Evolutionary conservation across 2,113 vertebrate genomes (phyloP), one percentile per base, ranked within the genome.

Genomic region (Carlito syrichta): DNA sequence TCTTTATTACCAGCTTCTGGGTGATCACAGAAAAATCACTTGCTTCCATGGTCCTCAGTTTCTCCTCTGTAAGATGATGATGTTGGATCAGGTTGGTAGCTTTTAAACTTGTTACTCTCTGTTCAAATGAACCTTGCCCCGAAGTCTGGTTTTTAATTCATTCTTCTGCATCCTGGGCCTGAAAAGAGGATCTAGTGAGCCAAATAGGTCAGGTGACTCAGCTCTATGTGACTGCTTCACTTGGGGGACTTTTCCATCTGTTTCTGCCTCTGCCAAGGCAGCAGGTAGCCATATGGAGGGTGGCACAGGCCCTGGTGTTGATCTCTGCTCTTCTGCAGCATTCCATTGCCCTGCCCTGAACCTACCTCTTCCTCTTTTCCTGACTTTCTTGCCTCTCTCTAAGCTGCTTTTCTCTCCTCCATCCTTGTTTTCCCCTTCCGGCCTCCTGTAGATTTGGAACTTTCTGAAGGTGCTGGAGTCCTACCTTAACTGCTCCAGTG

Each of bases 381-480:
- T 95, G 95, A 89, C 89, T 87, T 92, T 97, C 32, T 74, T 50
- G 62, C 79, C 79, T 96, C 83, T 94, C 93, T 98, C 96, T 96
- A 96, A 97, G 93, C 84, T 94, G 92, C 0, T 95, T 98, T 92
- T 97, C 96, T 97, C 94, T 97, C 98, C 96, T 98, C 98, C 96
- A 96, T 98, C 95, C 94, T 97, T 96, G 78, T 97, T 93, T 96
- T 95, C 93, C 96, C 98, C 96, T 95, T 99, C 97, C 98, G 97
- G 0, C 98, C 97, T 98, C 96, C 98, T 99, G 74, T 99, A 99
- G 99, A 99, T 99, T 99, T 98, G 99, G 99, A 99, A 99, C 99
- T 98, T 99, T 98, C 99, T 99, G 99, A 99, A 99, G 99, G 99
- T 99, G 98, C 98, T 99, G 99, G 99, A 99, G 98, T 99, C 99